Conservation (phyloP, 2,888 invertebrate genomes). For the Trissonchulus latispiculum region DNA sequence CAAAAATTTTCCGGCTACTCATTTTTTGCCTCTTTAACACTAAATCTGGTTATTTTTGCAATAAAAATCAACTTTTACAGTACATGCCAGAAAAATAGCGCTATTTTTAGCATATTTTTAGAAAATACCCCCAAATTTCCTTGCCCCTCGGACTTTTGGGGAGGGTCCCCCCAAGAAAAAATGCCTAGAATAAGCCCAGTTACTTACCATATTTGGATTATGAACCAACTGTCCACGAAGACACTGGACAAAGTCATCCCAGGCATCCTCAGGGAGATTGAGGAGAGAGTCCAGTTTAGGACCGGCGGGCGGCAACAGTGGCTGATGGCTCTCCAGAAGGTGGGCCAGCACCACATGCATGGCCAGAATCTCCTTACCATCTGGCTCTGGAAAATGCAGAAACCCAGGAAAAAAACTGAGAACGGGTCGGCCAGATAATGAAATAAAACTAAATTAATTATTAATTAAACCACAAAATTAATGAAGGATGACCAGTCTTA, state of each 20-base stretch:
- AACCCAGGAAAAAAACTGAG: background rate
- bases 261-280: constrained; percentile 11
- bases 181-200: too few relatives aligned
- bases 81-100: too few relatives aligned
- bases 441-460: background rate
- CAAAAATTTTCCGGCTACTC: too few relatives aligned
- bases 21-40: too few relatives aligned
- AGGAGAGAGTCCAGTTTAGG: constrained; percentile 55
- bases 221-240: constrained; percentile 27
- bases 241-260: constrained; percentile 15
- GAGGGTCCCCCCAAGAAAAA: too few relatives aligned
- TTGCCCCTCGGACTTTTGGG: too few relatives aligned
- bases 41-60: too few relatives aligned
- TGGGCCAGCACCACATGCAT: constrained; percentile 85
- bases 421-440: too few relatives aligned
- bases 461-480: background rate
- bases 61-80: too few relatives aligned
- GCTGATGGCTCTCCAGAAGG: constrained; percentile 64
- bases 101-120: too few relatives aligned
- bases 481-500: constrained; percentile 5
- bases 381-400: constrained; percentile 17
- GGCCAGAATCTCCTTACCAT: constrained; percentile 77
- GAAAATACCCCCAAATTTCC: too few relatives aligned
- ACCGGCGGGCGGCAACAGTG: constrained; percentile 67
- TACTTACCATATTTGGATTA: constrained; percentile 30